Evolutionary conservation across 23 tunicate species (phyloP).

Genomic region (Styela plicata): DNA sequence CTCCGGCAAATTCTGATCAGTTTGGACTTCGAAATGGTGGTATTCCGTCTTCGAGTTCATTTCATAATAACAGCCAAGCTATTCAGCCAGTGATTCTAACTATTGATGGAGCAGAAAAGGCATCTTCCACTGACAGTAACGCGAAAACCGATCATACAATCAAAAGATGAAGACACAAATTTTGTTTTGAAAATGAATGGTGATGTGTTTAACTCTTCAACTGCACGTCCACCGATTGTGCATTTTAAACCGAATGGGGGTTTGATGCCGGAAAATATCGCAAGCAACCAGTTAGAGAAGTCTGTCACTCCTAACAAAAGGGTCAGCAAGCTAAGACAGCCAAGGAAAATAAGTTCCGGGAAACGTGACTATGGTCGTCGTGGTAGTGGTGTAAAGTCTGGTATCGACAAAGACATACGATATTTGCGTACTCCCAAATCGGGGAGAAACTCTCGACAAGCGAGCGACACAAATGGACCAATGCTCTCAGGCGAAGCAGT

Average conservation of each 20-base stretch:
- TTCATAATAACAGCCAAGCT: background rate
- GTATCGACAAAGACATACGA: background rate
- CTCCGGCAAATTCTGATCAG: background rate
- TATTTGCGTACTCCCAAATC: background rate
- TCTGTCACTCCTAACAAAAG: background rate
- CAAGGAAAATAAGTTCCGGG: constrained; percentile 22
- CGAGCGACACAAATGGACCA: background rate
- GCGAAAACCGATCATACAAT: constrained; percentile 21
- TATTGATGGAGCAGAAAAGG: constrained; percentile 17
- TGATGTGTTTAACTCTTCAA: background rate
- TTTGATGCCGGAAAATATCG: constrained; percentile 6
- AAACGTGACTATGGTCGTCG: background rate
- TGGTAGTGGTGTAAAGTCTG: background rate
- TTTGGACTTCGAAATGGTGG: background rate
- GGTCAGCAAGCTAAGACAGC: constrained; percentile 16
- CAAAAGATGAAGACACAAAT: constrained; percentile 11
- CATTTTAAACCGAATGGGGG: constrained; percentile 16
- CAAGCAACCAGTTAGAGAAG: background rate
- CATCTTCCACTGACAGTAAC: constrained; percentile 19
- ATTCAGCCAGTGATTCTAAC: background rate
- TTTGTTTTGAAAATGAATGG: background rate
- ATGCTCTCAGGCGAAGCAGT: constrained; percentile 30
- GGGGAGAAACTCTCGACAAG: constrained; percentile 8
- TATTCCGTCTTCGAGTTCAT: background rate
- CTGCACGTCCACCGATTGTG: constrained; percentile 4